Percentiles rank a stretch among this genome's conserved stretches.
Conservation (phyloP, 2,113 vertebrate species). For the Orcinus orca region DNA sequence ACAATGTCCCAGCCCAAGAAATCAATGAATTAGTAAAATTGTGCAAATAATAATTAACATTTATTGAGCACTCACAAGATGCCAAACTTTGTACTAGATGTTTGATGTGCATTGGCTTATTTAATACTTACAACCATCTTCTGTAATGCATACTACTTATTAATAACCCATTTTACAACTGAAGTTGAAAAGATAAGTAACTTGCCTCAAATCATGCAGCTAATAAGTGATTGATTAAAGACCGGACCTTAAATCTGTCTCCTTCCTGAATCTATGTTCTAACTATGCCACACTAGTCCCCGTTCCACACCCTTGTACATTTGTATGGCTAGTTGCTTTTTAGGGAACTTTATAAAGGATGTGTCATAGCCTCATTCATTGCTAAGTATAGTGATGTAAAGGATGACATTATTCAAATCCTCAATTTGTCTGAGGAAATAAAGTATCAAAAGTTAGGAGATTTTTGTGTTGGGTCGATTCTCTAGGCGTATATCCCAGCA, state of each 20-base stretch:
- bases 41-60: conserved; percentile 27
- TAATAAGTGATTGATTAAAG: neutral
- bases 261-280: neutral
- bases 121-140: neutral
- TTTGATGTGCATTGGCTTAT: neutral
- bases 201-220: neutral
- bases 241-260: neutral
- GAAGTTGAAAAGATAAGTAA: neutral
- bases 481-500: neutral
- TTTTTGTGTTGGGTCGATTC: neutral
- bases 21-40: conserved; percentile 25
- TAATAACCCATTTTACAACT: neutral
- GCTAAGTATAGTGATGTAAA: neutral
- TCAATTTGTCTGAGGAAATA: neutral
- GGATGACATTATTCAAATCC: neutral
- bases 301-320: neutral
- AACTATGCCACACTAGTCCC: neutral
- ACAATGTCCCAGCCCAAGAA: neutral
- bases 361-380: neutral
- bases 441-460: neutral
- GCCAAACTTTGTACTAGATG: neutral
- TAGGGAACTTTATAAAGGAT: neutral
- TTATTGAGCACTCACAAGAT: neutral
- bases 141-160: neutral
- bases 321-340: neutral